Conservation (phyloP, 2,113 vertebrate genomes). For the Colius striatus region DNA sequence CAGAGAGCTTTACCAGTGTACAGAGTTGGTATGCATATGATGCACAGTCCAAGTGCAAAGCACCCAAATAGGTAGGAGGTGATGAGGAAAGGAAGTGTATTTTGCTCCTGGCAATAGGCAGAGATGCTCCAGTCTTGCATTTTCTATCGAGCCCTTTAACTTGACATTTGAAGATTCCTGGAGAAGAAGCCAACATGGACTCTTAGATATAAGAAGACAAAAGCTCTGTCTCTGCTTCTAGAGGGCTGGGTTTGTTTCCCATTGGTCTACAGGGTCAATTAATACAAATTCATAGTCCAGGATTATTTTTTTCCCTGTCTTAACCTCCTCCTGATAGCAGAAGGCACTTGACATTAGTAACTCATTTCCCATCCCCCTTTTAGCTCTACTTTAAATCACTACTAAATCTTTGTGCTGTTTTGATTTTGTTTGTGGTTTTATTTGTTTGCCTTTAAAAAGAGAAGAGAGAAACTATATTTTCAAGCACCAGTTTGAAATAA, state of each 20-base stretch:
- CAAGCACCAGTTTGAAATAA: not conserved
- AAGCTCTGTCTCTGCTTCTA: not conserved
- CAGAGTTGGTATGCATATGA: fast-evolving
- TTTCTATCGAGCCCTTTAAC: not conserved
- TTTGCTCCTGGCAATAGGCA: not conserved
- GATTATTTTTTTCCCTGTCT: not conserved
- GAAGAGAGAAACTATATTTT: not conserved
- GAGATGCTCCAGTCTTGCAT: slow-evolving; percentile 34
- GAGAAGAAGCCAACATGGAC: not conserved
- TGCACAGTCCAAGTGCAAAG: not conserved
- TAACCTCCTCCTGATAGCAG: not conserved
- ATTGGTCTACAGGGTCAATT: not conserved
- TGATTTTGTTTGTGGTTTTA: not conserved
- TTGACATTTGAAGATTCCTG: not conserved
- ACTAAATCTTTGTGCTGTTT: not conserved
- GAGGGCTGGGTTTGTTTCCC: not conserved
- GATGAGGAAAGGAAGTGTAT: not conserved
- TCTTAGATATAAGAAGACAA: not conserved
- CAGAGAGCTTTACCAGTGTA: not conserved
- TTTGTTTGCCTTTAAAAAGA: not conserved
- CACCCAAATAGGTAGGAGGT: slow-evolving; percentile 1
- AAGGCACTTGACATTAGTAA: not conserved
- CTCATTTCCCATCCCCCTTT: not conserved
- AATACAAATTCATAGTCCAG: not conserved
- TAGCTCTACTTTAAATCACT: not conserved